Percentiles rank a stretch among this genome's conserved stretches.
phyloP scores from a whole-genome alignment of 2,888 invertebrate genomes.

The Drepana falcataria region DNA sequence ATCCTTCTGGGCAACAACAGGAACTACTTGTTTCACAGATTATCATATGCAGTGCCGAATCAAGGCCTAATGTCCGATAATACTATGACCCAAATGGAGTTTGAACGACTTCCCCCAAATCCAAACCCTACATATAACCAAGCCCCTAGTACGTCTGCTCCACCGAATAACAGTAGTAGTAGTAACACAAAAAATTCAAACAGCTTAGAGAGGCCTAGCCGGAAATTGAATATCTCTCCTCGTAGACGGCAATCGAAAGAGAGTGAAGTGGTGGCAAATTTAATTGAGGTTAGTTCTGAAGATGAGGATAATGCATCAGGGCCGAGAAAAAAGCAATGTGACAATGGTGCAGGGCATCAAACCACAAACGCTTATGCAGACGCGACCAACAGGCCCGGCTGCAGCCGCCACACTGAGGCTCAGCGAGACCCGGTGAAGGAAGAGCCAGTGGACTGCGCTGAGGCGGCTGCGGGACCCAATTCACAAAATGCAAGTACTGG shows the following conservation, averaged over 20 bases:
- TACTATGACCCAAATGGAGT: constrained; percentile 25
- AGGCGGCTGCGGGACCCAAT: constrained; percentile 22
- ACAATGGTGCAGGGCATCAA: constrained; percentile 29
- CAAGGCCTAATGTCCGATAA: constrained; percentile 29
- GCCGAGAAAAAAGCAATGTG: constrained; percentile 50
- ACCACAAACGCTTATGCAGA: constrained; percentile 11
- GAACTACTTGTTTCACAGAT: constrained; percentile 39
- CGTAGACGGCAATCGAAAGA: constrained; percentile 62
- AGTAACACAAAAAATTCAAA: constrained; percentile 17
- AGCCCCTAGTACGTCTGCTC: constrained; percentile 11
- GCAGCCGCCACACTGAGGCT: constrained; percentile 18
- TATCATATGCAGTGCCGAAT: constrained; percentile 41
- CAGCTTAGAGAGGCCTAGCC: constrained; percentile 61
- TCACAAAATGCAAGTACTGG: constrained; percentile 15
- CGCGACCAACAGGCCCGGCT: constrained; percentile 14
- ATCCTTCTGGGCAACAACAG: constrained; percentile 48
- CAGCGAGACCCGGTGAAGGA: constrained; percentile 42
- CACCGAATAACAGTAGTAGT: constrained; percentile 11
- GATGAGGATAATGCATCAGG: constrained; percentile 59
- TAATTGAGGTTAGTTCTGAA: constrained; percentile 72
- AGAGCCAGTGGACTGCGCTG: constrained; percentile 40
- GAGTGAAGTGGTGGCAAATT: constrained; percentile 44
- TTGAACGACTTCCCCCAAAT: constrained; percentile 28
- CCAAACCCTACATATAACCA: constrained; percentile 25
- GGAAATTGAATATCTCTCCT: constrained; percentile 67